Conservation (phyloP, 2,797 vertebrate species). For the Microctenopoma stevenorrisi region DNA sequence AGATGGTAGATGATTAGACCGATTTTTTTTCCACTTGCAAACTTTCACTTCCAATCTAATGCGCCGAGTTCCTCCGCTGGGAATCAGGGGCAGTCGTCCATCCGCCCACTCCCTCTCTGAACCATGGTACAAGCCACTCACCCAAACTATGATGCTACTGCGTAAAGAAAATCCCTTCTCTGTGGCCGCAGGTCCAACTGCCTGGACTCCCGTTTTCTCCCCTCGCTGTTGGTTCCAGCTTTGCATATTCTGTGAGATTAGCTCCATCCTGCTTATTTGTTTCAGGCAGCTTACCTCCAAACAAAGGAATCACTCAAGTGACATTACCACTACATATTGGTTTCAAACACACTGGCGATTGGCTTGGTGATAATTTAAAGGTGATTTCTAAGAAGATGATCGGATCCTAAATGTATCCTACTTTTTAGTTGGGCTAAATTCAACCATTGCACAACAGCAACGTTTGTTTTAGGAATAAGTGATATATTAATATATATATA, state of each 20-base stretch:
- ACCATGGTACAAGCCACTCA: slow-evolving; percentile 24
- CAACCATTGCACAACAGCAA: too few relatives aligned
- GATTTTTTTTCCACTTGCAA: background rate
- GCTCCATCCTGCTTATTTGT: slow-evolving; percentile 53
- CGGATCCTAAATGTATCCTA: background rate
- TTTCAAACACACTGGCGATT: slow-evolving; percentile 2
- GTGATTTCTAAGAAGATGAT: background rate
- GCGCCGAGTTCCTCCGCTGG: background rate
- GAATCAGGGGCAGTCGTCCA: slow-evolving; percentile 24
- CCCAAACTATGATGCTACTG: background rate
- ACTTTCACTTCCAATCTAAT: slow-evolving; percentile 4
- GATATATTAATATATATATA: too few relatives aligned
- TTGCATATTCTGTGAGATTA: slow-evolving; percentile 79
- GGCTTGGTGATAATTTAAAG: slow-evolving; percentile 1
- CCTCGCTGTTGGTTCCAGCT: slow-evolving; percentile 47
- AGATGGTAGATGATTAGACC: background rate
- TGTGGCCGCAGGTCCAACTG: background rate
- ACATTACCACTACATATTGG: slow-evolving; percentile 18
- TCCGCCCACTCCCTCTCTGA: slow-evolving; percentile 34
- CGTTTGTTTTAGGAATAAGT: background rate
- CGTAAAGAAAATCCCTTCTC: background rate
- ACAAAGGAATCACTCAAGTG: slow-evolving; percentile 66
- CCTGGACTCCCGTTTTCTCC: background rate
- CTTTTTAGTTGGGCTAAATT: background rate
- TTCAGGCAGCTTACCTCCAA: slow-evolving; percentile 56